Evolutionary conservation across 2,113 vertebrate genomes (phyloP), one percentile per base, ranked within the genome.

Genomic region (Thamnaconus septentrionalis): DNA sequence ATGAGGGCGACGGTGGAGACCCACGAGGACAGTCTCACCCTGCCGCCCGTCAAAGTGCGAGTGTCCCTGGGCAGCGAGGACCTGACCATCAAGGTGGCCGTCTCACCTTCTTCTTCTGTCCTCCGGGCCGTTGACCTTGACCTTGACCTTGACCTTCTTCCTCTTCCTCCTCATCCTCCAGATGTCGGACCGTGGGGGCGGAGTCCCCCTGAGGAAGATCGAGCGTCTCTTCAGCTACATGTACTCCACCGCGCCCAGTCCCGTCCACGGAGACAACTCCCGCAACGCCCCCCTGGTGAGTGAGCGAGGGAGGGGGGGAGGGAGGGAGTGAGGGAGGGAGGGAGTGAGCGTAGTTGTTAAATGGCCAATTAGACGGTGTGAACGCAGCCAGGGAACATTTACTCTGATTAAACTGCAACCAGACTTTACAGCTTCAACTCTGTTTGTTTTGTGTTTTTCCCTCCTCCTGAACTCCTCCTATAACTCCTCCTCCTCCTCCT

Each of bases 1-100:
- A 99, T 99, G 97, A 93, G 97, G 69, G 97, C 97, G 8, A 98
- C 97, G 0, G 95, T 99, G 7, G 97, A 99, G 87, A 94, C 92
- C 76, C 96, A 98, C 41, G 94, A 98, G 89, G 89, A 75, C 8
- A 92, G 90, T 49, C 78, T 79, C 5, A 87, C 91, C 1, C 86
- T 98, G 58, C 94, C 95, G 10, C 92, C 93, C 0, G 52, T 98
- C 76, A 94, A 98, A 88, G 94, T 98, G 53, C 94, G 76, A 3
- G 92, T 98, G 39, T 94, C 97, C 52, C 90, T 98, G 63, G 97
- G 97, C 53, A 77, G 86, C 1, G 97, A 99, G 91, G 97, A 99
- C 79, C 91, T 99, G 59, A 95, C 97, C 52, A 96, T 99, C 87
- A 98, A 98, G 95, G 97, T 98, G 91, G n/a, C 53, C 3, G 6